A percentile compares a stretch with the other conserved stretches of the same genome.
Conservation (phyloP, 2,888 invertebrate genomes). For the Sturmia bella region DNA sequence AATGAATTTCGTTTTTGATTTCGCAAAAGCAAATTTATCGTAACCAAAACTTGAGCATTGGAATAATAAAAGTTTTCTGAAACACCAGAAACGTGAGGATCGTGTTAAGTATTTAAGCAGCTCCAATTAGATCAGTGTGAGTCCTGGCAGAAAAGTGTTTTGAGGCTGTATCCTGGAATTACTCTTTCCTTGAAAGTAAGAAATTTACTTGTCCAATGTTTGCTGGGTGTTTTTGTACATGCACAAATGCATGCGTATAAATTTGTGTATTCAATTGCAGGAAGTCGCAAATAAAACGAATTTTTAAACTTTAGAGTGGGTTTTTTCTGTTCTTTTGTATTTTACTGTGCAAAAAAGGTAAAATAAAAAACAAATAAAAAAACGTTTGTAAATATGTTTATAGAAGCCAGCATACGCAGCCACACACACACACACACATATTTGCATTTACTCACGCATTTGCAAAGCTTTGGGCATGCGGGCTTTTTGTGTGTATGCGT, state of each 20-base stretch:
- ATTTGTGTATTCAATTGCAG: slow-evolving; percentile 71
- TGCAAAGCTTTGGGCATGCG: slow-evolving; percentile 26
- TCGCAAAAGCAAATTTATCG: too few relatives aligned
- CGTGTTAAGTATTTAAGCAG: too few relatives aligned
- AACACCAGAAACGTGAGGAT: too few relatives aligned
- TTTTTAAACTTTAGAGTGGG: slow-evolving; percentile 51
- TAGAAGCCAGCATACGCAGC: slow-evolving; percentile 5
- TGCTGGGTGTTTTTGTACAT: slow-evolving; percentile 23
- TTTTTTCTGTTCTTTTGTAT: slow-evolving; percentile 19
- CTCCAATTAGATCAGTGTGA: too few relatives aligned
- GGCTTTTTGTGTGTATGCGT: slow-evolving; percentile 30
- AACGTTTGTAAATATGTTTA: slow-evolving; percentile 19
- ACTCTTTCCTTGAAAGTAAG: too few relatives aligned
- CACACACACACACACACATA: background rate
- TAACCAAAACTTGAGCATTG: too few relatives aligned
- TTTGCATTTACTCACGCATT: slow-evolving; percentile 8
- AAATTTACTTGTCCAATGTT: too few relatives aligned
- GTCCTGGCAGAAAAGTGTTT: too few relatives aligned
- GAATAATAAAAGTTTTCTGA: too few relatives aligned
- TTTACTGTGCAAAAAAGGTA: background rate
- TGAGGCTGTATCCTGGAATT: too few relatives aligned
- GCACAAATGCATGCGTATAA: slow-evolving; percentile 51
- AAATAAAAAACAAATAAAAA: background rate
- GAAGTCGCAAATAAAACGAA: slow-evolving; percentile 62
- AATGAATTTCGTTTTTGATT: too few relatives aligned